Base-by-base conservation (phyloP, 2,113 vertebrate genomes). In the Jaculus jaculus region DNA sequence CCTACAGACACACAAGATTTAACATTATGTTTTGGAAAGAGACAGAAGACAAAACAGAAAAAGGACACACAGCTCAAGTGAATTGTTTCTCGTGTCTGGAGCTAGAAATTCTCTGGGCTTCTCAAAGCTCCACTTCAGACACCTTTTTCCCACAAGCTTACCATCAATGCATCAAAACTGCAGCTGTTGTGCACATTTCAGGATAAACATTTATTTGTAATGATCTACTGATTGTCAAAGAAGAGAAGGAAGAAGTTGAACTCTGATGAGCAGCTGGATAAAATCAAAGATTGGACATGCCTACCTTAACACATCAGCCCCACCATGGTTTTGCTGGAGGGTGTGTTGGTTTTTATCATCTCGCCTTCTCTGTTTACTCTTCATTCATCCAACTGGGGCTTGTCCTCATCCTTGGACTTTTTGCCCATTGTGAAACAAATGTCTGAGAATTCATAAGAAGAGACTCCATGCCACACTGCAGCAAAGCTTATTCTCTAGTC, bases 361-460 rank as follows among this genome's bases (percentile, higher is more conserved):
- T 47, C 61, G 51, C 58, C 58, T 47, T 82, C 34, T 11, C 32
- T 28, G 20, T 61, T 47, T 54, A 51, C 23, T 74, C 90, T 93
- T 68, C 65, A 69, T 54, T 28, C 73, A 39, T 72, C 60, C 78
- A 84, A 32, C 42, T n/a, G 30, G 37, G 47, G 51, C 26, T 69
- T 58, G 71, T 63, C 92, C 75, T 66, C 80, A 18, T 34, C 68
- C 75, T 85, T 51, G n/a, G 78, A 92, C 47, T 7, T 82, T 83
- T 75, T n/a, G 39, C 21, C 73, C 85, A 77, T 54, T 91, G 47
- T 79, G 89, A 96, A 89, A 94, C 65, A 91, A 87, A 72, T 87
- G 79, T 89, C 86, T 97, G 54, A 94, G 80, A 85, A 87, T 87
- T 95, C 77, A 18, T 37, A 74, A 87, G 91, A 79, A 94, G 60